A percentile compares a stretch with the other conserved stretches of the same genome.
Evolutionary conservation across 2,888 invertebrate genomes (phyloP).

Genomic region (Pseudanteris insignis): DNA sequence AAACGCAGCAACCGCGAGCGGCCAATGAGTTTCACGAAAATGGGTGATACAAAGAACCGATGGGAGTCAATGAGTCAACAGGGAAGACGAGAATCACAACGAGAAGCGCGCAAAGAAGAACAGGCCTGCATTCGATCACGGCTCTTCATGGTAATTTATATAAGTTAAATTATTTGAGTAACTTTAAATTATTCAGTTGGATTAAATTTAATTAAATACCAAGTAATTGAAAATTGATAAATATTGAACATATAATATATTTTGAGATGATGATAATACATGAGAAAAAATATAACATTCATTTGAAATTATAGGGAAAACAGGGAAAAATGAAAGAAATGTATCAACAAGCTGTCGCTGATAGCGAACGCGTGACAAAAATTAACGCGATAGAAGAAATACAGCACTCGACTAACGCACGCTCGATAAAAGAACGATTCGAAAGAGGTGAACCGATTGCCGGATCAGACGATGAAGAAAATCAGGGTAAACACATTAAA

Average conservation of each 20-base stretch:
- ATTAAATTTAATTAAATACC: no score
- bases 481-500: conserved; percentile 66
- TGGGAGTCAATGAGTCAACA: conserved; percentile 73
- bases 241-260: no score
- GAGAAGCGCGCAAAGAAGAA: conserved; percentile 87
- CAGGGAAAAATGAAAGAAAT: conserved; percentile 91
- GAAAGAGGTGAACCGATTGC: conserved; percentile 77
- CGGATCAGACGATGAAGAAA: conserved; percentile 73
- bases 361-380: conserved; percentile 73
- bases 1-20: conserved; percentile 74
- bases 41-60: conserved; percentile 84
- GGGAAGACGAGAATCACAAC: conserved; percentile 71
- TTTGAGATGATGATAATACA: no score
- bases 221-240: no score
- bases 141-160: conserved; percentile 76
- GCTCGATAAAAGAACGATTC: conserved; percentile 80
- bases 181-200: no score
- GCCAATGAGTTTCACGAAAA: conserved; percentile 81
- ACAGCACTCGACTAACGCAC: conserved; percentile 67
- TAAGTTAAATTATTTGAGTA: no score
- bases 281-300: no score
- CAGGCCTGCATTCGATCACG: conserved; percentile 86
- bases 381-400: conserved; percentile 64
- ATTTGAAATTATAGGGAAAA: conserved; percentile 74
- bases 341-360: conserved; percentile 89